These are phyloP conservation scores for Brachylomia viminalis DNA, from an alignment of 2,888 invertebrate species.

Conservation along the genomic window DNA sequence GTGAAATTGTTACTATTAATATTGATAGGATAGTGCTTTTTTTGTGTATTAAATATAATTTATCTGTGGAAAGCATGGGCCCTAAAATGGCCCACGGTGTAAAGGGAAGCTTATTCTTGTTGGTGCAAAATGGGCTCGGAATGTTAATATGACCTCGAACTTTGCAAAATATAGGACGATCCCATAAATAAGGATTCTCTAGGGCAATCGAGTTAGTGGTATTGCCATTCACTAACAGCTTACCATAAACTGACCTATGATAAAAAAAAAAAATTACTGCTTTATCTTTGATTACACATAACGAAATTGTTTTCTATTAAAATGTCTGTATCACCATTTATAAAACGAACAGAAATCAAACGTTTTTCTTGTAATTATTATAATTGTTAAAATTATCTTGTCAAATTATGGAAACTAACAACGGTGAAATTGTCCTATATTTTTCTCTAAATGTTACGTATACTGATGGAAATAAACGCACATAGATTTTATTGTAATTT, in stretches of 20 bases:
- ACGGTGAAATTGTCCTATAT: background rate
- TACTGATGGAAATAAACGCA: conserved; percentile 35
- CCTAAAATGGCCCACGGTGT: background rate
- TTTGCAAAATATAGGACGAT: background rate
- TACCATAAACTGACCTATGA: background rate
- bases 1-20: conserved; percentile 20
- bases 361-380: background rate
- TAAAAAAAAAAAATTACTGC: no score
- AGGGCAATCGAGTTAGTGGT: background rate
- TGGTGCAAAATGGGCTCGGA: background rate
- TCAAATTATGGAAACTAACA: background rate
- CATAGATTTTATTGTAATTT: conserved; percentile 33
- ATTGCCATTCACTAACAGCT: background rate
- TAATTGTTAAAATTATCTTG: background rate
- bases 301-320: background rate
- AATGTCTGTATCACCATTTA: background rate
- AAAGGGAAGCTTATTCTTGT: background rate
- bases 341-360: background rate
- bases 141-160: no score
- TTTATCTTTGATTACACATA: background rate
- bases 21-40: conserved; percentile 6
- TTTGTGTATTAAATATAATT: background rate
- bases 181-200: background rate
- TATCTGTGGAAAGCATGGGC: background rate
- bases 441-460: conserved; percentile 18